Evolutionary conservation across 1,140 invertebrate species (phyloP).

Genomic region (Drosophila miranda): DNA sequence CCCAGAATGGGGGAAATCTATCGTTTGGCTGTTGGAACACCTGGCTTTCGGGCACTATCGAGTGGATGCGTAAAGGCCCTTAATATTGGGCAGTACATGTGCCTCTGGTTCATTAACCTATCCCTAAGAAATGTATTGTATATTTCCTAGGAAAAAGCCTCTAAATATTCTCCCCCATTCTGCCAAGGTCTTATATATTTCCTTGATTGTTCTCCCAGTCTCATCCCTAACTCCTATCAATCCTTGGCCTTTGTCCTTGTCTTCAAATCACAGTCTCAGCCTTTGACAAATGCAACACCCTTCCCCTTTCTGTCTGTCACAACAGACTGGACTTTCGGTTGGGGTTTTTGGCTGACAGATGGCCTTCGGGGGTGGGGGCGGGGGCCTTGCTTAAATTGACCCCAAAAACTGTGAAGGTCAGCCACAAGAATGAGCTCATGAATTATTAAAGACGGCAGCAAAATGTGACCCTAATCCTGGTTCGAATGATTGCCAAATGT

Average conservation of each 20-base stretch:
- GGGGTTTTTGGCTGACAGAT: conserved; percentile 36
- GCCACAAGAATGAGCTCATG: conserved; percentile 54
- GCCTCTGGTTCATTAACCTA: no score
- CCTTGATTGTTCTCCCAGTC: no score
- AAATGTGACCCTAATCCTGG: conserved; percentile 66
- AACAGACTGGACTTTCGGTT: background rate
- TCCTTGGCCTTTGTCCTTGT: conserved; percentile 4
- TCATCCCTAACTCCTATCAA: no score
- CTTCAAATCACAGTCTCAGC: conserved; percentile 37
- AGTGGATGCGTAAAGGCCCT: no score
- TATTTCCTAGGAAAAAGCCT: no score
- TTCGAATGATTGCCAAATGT: conserved; percentile 66
- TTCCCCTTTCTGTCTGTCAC: conserved; percentile 5
- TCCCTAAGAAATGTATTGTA: no score
- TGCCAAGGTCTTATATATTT: no score
- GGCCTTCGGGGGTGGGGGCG: background rate
- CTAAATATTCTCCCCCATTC: no score
- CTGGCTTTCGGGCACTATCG: no score
- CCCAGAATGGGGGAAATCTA: no score
- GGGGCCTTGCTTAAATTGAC: conserved; percentile 55
- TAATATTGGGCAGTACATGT: no score
- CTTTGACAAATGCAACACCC: conserved; percentile 41
- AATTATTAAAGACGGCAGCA: conserved; percentile 53
- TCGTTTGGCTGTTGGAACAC: no score
- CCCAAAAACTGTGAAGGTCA: conserved; percentile 70